Conservation (phyloP, 2,888 invertebrate species). For the Latrodectus elegans region DNA sequence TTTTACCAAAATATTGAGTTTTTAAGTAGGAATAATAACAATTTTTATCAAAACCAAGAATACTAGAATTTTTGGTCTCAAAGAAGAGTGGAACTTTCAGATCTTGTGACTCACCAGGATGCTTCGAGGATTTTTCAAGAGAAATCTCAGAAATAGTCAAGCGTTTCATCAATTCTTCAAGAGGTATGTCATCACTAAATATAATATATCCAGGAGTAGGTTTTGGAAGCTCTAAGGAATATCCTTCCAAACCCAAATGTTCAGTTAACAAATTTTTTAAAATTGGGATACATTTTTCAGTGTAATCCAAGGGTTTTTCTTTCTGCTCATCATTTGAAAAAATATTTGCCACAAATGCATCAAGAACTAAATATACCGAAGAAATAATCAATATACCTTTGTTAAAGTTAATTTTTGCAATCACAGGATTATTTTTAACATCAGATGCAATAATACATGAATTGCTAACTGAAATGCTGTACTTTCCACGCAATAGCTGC, state of each 20-base stretch:
- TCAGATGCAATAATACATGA: constrained; percentile 6
- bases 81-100: constrained; percentile 19
- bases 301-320: not conserved
- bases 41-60: constrained; percentile 23
- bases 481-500: constrained; percentile 12
- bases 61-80: not conserved
- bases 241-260: constrained; percentile 18
- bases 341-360: not conserved
- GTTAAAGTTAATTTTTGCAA: constrained; percentile 1
- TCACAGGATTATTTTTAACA: constrained; percentile 4
- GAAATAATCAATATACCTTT: constrained; percentile 16
- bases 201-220: constrained; percentile 27
- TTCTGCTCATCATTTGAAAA: not conserved
- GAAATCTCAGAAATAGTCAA: constrained; percentile 11
- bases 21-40: constrained; percentile 78
- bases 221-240: not conserved
- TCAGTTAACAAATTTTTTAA: constrained; percentile 32
- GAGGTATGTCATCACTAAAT: not conserved
- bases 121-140: constrained; percentile 5
- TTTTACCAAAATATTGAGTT: constrained; percentile 84
- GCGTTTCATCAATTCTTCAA: constrained; percentile 6
- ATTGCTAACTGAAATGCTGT: not conserved
- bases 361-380: constrained; percentile 40
- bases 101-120: not conserved
- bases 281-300: not conserved